Percentiles rank a stretch among this genome's conserved stretches.
These are phyloP conservation scores for Rhynchopsitta pachyrhyncha DNA, from an alignment of 2,113 vertebrate genomes.

Conservation along the genomic window DNA sequence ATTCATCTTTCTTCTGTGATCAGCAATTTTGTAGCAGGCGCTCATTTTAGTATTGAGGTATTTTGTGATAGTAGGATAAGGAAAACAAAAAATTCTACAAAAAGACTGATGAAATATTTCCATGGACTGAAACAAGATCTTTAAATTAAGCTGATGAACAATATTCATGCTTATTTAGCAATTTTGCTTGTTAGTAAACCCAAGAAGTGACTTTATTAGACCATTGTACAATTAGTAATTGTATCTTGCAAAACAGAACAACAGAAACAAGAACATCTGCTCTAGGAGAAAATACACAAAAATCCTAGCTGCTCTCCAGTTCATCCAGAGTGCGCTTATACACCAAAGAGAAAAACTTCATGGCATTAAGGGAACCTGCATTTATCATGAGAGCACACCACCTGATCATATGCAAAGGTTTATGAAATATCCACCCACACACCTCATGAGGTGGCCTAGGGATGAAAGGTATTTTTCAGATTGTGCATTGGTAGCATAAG, in stretches of 20 bases:
- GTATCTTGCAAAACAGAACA: neutral
- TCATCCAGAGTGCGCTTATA: neutral
- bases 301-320: neutral
- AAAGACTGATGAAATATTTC: neutral
- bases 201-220: neutral
- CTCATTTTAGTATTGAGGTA: neutral
- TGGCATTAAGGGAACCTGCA: neutral
- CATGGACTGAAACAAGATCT: neutral
- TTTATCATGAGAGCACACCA: neutral
- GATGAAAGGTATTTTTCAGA: neutral
- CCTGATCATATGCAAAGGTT: neutral
- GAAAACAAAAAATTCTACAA: neutral
- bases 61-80: neutral
- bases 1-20: neutral
- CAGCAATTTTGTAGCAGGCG: neutral
- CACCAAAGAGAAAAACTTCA: neutral
- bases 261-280: neutral
- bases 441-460: neutral
- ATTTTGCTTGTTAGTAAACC: neutral
- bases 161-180: neutral
- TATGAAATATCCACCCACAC: neutral
- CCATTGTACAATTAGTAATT: neutral
- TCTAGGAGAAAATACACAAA: neutral
- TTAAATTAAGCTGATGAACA: neutral
- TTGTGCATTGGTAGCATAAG: neutral